These are phyloP conservation scores for Podarcis lilfordi DNA, from an alignment of 2,797 vertebrate genomes.

Conservation along the genomic window DNA sequence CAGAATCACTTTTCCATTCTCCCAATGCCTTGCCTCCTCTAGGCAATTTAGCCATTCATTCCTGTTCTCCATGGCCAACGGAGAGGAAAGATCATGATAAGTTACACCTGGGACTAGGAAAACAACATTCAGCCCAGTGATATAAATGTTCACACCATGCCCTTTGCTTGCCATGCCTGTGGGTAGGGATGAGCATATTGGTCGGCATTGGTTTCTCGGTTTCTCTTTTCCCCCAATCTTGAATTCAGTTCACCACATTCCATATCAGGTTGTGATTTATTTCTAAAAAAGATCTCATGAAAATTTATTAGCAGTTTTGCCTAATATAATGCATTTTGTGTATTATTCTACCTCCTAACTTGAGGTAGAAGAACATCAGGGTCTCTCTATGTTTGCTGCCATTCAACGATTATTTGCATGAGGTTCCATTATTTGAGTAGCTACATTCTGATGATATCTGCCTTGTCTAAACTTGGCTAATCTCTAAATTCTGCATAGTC, in stretches of 20 bases:
- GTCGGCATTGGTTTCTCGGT: too few species aligned
- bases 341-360: neutral
- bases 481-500: neutral
- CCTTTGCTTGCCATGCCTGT: neutral
- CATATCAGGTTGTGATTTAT: neutral
- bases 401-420: neutral
- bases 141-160: neutral
- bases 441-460: neutral
- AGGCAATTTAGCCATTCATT: neutral
- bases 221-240: too few species aligned
- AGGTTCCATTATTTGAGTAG: neutral
- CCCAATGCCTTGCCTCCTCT: neutral
- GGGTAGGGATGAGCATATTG: too few species aligned
- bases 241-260: too few species aligned
- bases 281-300: neutral
- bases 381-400: neutral
- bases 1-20: neutral
- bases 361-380: neutral
- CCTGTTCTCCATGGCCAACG: neutral
- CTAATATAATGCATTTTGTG: too few species aligned
- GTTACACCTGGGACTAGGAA: neutral
- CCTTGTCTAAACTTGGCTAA: neutral
- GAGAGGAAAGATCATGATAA: neutral
- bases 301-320: too few species aligned
- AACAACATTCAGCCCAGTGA: neutral